Percentiles rank a stretch among this genome's conserved stretches.
Conservation (phyloP, 2,888 invertebrate species). For the Automeris io region DNA sequence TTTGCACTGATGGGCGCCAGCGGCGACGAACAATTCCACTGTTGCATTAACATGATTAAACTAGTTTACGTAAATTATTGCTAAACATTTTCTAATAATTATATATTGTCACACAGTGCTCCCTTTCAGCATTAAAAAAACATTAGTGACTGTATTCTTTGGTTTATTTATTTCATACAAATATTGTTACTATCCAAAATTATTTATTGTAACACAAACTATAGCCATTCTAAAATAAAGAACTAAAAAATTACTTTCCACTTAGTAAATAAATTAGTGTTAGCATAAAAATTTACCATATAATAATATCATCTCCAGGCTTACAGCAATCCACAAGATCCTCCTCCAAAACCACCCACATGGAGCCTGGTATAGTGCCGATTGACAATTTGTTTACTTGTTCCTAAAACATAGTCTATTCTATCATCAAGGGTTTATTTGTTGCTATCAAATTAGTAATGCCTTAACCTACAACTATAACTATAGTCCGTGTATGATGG, state of each 20-base stretch:
- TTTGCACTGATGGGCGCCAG: conserved; percentile 80
- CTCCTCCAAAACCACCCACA: conserved; percentile 88
- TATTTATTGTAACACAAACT: background rate
- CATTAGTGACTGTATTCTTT: no score
- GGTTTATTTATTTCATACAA: no score
- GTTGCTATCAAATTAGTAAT: background rate
- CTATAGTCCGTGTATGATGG: no score
- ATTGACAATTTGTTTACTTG: conserved; percentile 83
- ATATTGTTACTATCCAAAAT: no score
- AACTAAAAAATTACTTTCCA: background rate
- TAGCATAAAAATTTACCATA: conserved; percentile 78
- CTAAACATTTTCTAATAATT: no score
- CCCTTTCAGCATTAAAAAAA: no score
- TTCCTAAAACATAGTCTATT: conserved; percentile 74
- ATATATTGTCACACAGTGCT: no score
- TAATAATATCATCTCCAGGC: conserved; percentile 91
- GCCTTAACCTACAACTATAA: no score
- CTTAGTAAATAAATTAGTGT: background rate
- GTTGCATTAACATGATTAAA: no score
- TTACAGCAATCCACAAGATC: conserved; percentile 92
- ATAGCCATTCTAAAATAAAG: background rate
- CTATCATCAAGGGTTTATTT: background rate
- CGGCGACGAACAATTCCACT: conserved; percentile 87
- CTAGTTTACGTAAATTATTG: no score
- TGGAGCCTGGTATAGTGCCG: conserved; percentile 84